Percentiles rank a stretch among this genome's conserved stretches.
These are phyloP conservation scores for Caligus rogercresseyi DNA, from an alignment of 1,140 invertebrate genomes.

Conservation along the genomic window DNA sequence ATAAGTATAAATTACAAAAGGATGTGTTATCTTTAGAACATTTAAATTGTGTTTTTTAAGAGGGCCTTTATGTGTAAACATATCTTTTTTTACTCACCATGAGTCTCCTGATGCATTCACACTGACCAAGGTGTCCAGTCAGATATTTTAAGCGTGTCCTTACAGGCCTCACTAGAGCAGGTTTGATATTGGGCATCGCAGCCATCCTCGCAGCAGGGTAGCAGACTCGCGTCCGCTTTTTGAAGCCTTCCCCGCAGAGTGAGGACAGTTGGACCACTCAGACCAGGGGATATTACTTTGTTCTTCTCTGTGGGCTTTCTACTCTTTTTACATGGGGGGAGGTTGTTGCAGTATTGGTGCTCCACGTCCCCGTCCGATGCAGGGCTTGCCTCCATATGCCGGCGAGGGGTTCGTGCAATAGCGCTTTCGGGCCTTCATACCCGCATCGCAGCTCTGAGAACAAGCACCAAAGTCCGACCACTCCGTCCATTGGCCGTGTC, in stretches of 20 bases:
- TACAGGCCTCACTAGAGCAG: slow-evolving; percentile 1
- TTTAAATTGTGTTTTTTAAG: no score
- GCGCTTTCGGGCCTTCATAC: slow-evolving; percentile 29
- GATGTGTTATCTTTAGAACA: no score
- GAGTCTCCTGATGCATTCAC: slow-evolving; percentile 2
- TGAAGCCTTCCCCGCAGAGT: slow-evolving; percentile 15
- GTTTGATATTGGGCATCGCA: slow-evolving; percentile 8
- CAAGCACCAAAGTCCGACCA: slow-evolving; percentile 30
- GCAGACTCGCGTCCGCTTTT: slow-evolving; percentile 1
- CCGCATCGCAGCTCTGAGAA: slow-evolving; percentile 40
- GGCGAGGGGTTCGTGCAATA: slow-evolving; percentile 30
- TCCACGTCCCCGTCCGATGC: slow-evolving; percentile 32
- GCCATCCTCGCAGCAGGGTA: slow-evolving; percentile 1
- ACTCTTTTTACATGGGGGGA: slow-evolving; percentile 6
- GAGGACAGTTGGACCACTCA: slow-evolving; percentile 11
- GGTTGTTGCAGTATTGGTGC: slow-evolving; percentile 43
- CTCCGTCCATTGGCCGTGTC: slow-evolving; percentile 31
- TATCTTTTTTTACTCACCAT: no score
- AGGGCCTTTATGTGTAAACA: no score
- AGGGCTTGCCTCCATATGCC: slow-evolving; percentile 27
- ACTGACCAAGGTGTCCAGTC: slow-evolving; percentile 19
- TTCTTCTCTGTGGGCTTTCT: background rate
- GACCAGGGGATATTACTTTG: background rate
- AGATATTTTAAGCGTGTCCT: slow-evolving; percentile 7
- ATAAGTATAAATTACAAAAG: no score